Conservation (phyloP, 2,113 vertebrate species). For the Chunga burmeisteri region DNA sequence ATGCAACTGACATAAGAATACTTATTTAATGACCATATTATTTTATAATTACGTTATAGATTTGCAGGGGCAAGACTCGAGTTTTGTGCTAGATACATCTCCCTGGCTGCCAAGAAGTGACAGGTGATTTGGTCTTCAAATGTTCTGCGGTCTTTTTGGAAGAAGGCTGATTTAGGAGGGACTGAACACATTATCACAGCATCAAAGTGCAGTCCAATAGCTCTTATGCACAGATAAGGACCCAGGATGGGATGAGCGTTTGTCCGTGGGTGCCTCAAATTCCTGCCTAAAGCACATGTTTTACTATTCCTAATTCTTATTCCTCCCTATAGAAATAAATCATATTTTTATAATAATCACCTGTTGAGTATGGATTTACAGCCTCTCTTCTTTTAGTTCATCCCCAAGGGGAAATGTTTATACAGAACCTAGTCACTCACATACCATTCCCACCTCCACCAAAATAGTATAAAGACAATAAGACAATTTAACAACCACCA, state of each 20-base stretch:
- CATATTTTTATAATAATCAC: background rate
- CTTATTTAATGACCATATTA: background rate
- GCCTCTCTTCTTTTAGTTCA: background rate
- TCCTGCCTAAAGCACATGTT: background rate
- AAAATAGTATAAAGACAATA: background rate
- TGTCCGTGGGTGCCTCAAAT: background rate
- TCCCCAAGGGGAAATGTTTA: background rate
- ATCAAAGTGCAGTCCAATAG: background rate
- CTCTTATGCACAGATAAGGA: background rate
- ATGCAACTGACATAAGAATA: background rate
- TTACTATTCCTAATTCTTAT: background rate
- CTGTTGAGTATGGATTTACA: background rate
- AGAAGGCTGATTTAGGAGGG: background rate
- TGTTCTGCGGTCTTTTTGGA: background rate
- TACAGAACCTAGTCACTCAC: background rate
- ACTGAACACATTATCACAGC: background rate
- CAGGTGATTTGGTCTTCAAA: background rate
- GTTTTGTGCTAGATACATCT: background rate
- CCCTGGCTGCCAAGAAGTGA: background rate
- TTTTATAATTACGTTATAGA: background rate
- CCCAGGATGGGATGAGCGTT: background rate
- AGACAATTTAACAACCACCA: background rate
- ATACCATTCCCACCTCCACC: background rate
- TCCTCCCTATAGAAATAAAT: background rate
- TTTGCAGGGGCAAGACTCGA: fast-evolving